Evolutionary conservation across 2,797 vertebrate genomes (phyloP).

Genomic region (Scleropages formosus): DNA sequence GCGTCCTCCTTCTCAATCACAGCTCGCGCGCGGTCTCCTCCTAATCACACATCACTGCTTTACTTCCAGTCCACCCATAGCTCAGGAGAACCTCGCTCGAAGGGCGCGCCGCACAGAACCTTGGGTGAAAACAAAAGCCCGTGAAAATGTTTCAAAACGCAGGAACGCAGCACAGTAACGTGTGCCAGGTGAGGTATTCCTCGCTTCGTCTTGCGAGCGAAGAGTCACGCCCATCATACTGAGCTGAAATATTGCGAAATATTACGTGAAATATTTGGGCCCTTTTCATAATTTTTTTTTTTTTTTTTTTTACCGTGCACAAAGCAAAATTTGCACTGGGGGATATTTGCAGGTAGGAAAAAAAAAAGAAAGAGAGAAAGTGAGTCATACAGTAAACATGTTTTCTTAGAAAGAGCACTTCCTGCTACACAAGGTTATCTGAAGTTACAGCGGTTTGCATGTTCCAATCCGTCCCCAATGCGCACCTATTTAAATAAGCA

Average conservation of each 20-base stretch:
- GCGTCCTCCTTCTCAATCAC: neutral
- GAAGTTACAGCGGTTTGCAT: conserved; percentile 35
- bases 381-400: neutral
- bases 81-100: too few relatives aligned
- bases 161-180: neutral
- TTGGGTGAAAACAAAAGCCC: neutral
- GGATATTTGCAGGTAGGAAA: neutral
- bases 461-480: conserved; percentile 40
- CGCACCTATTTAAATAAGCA: conserved; percentile 39
- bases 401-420: neutral
- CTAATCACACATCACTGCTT: conserved; percentile 2
- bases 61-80: conserved; percentile 13
- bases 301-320: neutral
- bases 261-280: too few relatives aligned
- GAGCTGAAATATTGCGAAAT: too few relatives aligned
- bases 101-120: neutral
- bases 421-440: conserved; percentile 36
- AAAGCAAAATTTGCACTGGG: conserved; percentile 15
- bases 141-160: conserved; percentile 26
- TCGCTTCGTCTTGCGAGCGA: too few relatives aligned
- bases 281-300: too few relatives aligned
- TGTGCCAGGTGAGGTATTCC: neutral
- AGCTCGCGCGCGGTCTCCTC: neutral
- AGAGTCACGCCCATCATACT: too few relatives aligned
- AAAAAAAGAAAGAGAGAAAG: neutral